Evolutionary conservation across 1,140 invertebrate species (phyloP).

Genomic region (Cotesia chilonis): DNA sequence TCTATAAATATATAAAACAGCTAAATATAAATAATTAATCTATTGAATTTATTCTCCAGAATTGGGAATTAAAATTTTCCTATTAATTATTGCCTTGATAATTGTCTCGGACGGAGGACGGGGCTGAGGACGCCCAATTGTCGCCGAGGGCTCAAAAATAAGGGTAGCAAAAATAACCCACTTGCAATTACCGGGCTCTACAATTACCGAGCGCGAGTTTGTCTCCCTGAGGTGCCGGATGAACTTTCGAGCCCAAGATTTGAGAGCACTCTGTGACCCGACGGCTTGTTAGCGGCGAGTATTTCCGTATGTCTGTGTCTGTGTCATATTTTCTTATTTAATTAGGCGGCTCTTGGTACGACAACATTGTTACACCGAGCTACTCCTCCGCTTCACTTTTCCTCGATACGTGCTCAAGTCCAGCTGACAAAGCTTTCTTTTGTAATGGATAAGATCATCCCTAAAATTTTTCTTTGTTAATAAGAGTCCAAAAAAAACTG

Average conservation of each 20-base stretch:
- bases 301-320: conserved; percentile 52
- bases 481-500: no score
- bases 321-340: conserved; percentile 52
- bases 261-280: conserved; percentile 43
- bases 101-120: no score
- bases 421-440: conserved; percentile 25
- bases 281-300: conserved; percentile 56
- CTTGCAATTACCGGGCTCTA: not conserved
- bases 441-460: not conserved
- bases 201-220: conserved; percentile 23
- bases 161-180: no score
- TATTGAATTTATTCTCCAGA: no score
- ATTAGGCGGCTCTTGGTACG: conserved; percentile 58
- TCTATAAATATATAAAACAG: no score
- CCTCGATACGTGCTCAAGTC: conserved; percentile 60
- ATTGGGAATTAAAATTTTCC: no score
- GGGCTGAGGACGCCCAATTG: no score
- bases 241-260: conserved; percentile 5
- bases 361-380: conserved; percentile 57
- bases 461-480: not conserved
- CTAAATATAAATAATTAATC: no score
- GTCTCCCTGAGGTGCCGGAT: conserved; percentile 11
- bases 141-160: no score
- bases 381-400: conserved; percentile 34
- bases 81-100: no score